Evolutionary conservation across 2,888 invertebrate species (phyloP), one percentile per base, ranked within the genome.

Genomic region (Eurytoma adleriae): DNA sequence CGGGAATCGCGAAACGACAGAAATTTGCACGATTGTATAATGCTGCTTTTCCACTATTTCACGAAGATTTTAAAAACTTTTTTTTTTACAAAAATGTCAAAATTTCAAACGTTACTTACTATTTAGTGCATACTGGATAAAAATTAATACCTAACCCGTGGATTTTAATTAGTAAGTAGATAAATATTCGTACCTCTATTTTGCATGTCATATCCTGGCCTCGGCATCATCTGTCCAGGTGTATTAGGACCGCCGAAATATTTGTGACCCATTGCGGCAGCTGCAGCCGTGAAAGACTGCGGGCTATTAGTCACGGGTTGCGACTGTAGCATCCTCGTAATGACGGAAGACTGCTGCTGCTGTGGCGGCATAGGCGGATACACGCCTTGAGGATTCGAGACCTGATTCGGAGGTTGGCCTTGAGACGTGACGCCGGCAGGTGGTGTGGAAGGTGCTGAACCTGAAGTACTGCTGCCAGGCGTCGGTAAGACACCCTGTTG

Each of bases 281-380:
- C 90, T 1, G 91, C 90, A 0, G 90, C 90, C 30, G 90, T 88
- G 73, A 91, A 91, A 2, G 90, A 89, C 64, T 90, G 90, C n/a
- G 88, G 88, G 18, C 86, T 83, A 40, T 84, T 87, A 7, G 18
- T 71, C 0, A 91, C 89, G 0, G 91, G 90, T 83, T 92, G 92
- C 1, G 92, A 89, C 84, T 93, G 93, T 62, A 94, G 91, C 93
- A 94, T 93, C 83, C 94, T 91, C 12, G 93, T 94, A 66, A 94
- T 94, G 10, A 94, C 94, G 59, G 94, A 94, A 80, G 90, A 90
- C 85, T 89, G 90, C 83, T 91, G 90, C 52, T 66, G 90, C 83
- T 80, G 78, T 84, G 89, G 90, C 82, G 90, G 91, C 87, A 91
- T 89, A 67, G 90, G 87, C 82, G 91, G 88, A 85, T 86, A 90